Percentiles rank a stretch among this genome's conserved stretches.
Evolutionary conservation across 2,113 vertebrate genomes (phyloP).

Genomic region (Acanthisitta chloris): DNA sequence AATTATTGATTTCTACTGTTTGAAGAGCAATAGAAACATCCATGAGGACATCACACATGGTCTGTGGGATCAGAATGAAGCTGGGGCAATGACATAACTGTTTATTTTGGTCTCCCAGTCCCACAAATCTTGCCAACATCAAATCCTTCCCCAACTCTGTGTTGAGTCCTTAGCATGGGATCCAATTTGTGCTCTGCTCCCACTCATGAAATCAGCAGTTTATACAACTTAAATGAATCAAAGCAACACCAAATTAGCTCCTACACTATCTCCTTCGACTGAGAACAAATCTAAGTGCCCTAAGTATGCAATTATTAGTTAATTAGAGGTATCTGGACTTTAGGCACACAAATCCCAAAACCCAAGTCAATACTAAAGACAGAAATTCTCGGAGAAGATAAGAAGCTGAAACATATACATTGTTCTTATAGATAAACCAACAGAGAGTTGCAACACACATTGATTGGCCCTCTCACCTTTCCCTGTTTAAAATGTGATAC

Average conservation of each 20-base stretch:
- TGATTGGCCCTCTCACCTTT: neutral
- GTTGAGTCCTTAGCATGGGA: neutral
- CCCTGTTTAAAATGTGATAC: neutral
- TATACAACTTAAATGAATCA: neutral
- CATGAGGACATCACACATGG: neutral
- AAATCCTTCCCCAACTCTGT: neutral
- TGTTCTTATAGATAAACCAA: neutral
- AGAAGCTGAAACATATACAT: neutral
- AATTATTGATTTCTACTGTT: neutral
- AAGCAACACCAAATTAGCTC: neutral
- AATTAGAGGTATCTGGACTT: neutral
- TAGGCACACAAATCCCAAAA: neutral
- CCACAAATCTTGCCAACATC: neutral
- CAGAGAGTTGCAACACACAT: neutral
- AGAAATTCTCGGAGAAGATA: neutral
- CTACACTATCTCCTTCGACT: neutral
- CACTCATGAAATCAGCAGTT: accelerated
- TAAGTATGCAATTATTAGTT: neutral
- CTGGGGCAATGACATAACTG: neutral
- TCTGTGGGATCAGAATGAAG: neutral
- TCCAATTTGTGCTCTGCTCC: neutral
- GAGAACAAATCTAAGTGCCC: neutral
- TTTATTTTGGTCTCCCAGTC: neutral
- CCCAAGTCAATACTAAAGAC: neutral
- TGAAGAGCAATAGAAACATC: neutral